These are phyloP conservation scores for Pseudorasbora parva DNA, from an alignment of 2,113 vertebrate species.

Conservation along the genomic window DNA sequence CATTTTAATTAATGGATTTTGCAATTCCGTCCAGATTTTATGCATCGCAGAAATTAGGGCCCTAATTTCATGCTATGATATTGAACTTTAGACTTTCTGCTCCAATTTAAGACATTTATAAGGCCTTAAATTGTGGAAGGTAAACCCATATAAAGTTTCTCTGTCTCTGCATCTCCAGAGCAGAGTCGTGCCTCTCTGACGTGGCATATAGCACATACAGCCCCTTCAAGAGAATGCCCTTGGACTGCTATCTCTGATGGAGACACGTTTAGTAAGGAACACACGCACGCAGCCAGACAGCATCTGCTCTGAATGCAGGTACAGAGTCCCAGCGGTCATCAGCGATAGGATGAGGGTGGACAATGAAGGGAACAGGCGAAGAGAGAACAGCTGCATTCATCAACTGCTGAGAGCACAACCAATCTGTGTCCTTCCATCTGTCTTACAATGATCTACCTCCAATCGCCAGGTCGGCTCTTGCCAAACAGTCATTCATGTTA, in stretches of 20 bases:
- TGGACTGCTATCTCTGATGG: conserved; percentile 24
- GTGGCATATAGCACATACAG: conserved; percentile 29
- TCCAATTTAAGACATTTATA: too few relatives aligned
- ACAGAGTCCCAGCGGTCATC: conserved; percentile 21
- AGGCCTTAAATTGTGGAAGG: too few relatives aligned
- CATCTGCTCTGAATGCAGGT: conserved; percentile 52
- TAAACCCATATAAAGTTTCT: not conserved
- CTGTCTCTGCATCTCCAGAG: not conserved
- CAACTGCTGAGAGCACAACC: conserved; percentile 41
- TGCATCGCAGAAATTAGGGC: too few relatives aligned
- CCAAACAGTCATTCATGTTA: conserved; percentile 31
- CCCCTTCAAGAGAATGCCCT: conserved; percentile 33
- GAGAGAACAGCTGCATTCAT: conserved; percentile 45
- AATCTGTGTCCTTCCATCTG: conserved; percentile 41
- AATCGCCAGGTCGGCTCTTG: not conserved
- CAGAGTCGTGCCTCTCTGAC: not conserved
- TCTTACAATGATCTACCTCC: conserved; percentile 17
- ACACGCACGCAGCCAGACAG: conserved; percentile 50
- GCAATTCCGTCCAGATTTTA: too few relatives aligned
- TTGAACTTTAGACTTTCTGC: too few relatives aligned
- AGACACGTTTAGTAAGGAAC: conserved; percentile 39
- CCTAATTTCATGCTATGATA: too few relatives aligned
- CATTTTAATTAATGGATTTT: too few relatives aligned
- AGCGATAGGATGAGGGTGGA: conserved; percentile 38
- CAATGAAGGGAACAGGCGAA: conserved; percentile 22